These are phyloP conservation scores for Dermochelys coriacea DNA, from an alignment of 2,797 vertebrate genomes.

Conservation along the genomic window DNA sequence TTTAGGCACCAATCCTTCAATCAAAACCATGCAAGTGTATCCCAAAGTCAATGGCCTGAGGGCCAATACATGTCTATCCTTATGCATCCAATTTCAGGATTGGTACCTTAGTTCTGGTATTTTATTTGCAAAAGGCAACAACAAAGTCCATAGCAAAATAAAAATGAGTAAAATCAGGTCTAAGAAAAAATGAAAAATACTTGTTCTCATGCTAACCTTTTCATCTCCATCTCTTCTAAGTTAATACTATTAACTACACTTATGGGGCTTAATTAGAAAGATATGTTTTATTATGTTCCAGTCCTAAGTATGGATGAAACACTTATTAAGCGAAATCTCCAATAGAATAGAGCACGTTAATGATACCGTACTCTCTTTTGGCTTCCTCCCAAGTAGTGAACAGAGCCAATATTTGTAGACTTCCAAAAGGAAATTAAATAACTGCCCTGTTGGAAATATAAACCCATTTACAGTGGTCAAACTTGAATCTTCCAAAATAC, in stretches of 20 bases:
- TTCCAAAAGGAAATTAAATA: conserved; percentile 92
- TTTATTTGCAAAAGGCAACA: background rate
- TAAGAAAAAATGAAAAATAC: background rate
- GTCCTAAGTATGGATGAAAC: conserved; percentile 73
- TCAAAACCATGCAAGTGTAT: rapidly evolving
- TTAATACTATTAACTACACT: background rate
- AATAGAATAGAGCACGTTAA: conserved; percentile 72
- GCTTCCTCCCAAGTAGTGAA: conserved; percentile 80
- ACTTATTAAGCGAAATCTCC: conserved; percentile 71
- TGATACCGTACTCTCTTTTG: conserved; percentile 80
- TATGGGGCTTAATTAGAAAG: conserved; percentile 49
- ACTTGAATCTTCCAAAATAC: conserved; percentile 84
- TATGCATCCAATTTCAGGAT: background rate
- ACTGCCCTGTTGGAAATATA: conserved; percentile 90
- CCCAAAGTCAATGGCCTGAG: background rate
- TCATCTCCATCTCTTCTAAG: background rate
- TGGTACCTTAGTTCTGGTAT: background rate
- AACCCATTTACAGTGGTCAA: conserved; percentile 87
- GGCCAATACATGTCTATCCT: rapidly evolving
- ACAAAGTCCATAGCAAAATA: background rate
- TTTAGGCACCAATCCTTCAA: rapidly evolving
- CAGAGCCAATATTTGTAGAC: conserved; percentile 87
- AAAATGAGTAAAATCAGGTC: background rate
- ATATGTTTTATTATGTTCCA: conserved; percentile 32
- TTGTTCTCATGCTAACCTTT: conserved; percentile 37